phyloP scores from a whole-genome alignment of 2,797 vertebrate species.

The Crocodylus rhombifer region DNA sequence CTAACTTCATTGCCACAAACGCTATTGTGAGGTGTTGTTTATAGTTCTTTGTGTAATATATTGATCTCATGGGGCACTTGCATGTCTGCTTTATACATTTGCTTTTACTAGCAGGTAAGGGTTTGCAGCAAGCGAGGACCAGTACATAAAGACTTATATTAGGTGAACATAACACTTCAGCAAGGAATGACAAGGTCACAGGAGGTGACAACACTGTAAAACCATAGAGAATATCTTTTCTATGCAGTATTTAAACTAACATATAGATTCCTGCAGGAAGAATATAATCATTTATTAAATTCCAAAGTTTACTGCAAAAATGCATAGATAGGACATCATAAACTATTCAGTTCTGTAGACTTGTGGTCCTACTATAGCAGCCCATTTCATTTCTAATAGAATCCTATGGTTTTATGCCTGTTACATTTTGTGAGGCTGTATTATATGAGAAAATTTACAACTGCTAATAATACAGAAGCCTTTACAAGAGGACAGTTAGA shows the following conservation, averaged over 20 bases:
- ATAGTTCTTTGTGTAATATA: neutral
- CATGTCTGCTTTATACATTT: neutral
- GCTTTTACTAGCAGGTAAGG: neutral
- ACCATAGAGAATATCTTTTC: neutral
- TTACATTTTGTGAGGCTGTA: accelerated
- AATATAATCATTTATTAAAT: accelerated
- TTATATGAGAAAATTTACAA: accelerated
- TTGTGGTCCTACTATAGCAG: neutral
- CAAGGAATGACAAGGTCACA: neutral
- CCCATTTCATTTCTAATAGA: accelerated
- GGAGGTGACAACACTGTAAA: neutral
- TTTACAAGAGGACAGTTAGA: neutral
- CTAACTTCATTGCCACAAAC: neutral
- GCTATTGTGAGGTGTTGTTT: neutral
- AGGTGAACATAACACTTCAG: neutral
- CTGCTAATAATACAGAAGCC: neutral
- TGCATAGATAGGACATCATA: accelerated
- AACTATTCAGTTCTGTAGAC: neutral
- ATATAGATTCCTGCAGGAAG: accelerated
- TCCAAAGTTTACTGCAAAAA: neutral
- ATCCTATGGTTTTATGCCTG: neutral
- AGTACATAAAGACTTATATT: neutral
- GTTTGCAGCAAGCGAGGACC: neutral
- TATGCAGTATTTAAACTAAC: neutral
- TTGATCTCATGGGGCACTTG: neutral